phyloP scores from a whole-genome alignment of 2,888 invertebrate species.

The Rhagonycha lutea region DNA sequence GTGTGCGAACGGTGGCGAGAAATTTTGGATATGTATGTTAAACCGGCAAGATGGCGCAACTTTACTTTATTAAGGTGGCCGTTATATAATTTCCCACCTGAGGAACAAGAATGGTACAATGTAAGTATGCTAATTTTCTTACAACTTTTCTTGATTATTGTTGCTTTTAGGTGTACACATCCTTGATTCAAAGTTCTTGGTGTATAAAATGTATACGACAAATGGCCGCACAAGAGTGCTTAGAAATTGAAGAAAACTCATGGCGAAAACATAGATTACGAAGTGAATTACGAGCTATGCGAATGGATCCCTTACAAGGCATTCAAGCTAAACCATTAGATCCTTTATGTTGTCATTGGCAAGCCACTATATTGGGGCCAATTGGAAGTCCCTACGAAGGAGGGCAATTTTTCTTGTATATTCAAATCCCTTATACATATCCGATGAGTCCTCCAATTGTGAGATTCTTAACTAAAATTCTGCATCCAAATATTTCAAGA shows the following conservation, averaged over 20 bases:
- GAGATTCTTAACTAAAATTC: conserved; percentile 88
- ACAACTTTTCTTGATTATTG: neutral
- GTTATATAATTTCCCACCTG: conserved; percentile 67
- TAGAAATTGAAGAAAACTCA: conserved; percentile 73
- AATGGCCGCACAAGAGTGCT: conserved; percentile 75
- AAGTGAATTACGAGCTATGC: conserved; percentile 72
- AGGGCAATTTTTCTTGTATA: conserved; percentile 86
- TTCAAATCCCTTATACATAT: conserved; percentile 87
- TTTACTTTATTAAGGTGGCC: conserved; percentile 84
- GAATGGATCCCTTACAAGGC: conserved; percentile 82
- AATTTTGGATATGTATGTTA: conserved; percentile 73
- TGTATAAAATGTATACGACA: conserved; percentile 87
- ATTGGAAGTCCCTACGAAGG: conserved; percentile 93
- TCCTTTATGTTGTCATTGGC: conserved; percentile 86
- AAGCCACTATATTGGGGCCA: conserved; percentile 90
- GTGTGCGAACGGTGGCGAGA: conserved; percentile 86
- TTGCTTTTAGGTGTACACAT: conserved; percentile 64
- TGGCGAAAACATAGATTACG: conserved; percentile 81
- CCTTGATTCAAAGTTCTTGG: conserved; percentile 76
- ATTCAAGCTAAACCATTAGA: conserved; percentile 83
- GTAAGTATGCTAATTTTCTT: conserved; percentile 50
- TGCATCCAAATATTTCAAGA: conserved; percentile 93
- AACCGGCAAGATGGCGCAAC: conserved; percentile 79
- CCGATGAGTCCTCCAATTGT: conserved; percentile 92
- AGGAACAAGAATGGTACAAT: conserved; percentile 75